Base-by-base conservation (phyloP, 2,113 vertebrate genomes). In the Rhipidura dahli region DNA sequence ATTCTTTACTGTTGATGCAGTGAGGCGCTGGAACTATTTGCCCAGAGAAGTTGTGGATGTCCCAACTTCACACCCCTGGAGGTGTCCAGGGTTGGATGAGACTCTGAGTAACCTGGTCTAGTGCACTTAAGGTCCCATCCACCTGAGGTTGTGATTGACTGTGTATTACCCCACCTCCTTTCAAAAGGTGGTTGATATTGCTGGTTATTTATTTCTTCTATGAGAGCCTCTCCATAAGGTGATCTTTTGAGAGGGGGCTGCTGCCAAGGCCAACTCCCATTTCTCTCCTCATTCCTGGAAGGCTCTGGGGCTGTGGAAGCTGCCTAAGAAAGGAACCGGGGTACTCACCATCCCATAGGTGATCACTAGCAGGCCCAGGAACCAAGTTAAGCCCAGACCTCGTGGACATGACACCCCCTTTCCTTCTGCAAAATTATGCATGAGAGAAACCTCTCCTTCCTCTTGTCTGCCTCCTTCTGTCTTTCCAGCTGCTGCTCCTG, bases 1-100 rank as follows among this genome's bases (percentile, higher is more conserved):
- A 63, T 49, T 69, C 8, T 77, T 56, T 49, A 11, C 15, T 69
- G 4, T 13, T 0, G 0, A 13, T 39, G 26, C 9, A n/a, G 35
- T 27, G 26, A 49, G 66, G 26, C 54, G 33, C 31, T 69, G 40
- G 15, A 83, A 37, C 5, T 49, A 15, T 18, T 63, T 76, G 5
- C 31, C 31, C 26, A 76, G 30, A 63, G 47, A 69, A 63, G 35
- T 3, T n/a, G 30, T 83, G 21, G 7, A 23, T 83, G 17, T 17
- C n/a, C n/a, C 47, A n/a, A n/a, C n/a, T n/a, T n/a, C n/a, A n/a
- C n/a, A 40, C 23, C 24, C 40, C 47, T 76, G 47, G 26, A 69
- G 26, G 15, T 54, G n/a, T 13, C 37, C 54, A 54, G 31, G 54
- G 22, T 33, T 73, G 33, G 26, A 31, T 3, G 2, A 15, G 12